Evolutionary conservation across 2,113 vertebrate genomes (phyloP), one percentile per base, ranked within the genome.

Genomic region (Elanus axillaris): DNA sequence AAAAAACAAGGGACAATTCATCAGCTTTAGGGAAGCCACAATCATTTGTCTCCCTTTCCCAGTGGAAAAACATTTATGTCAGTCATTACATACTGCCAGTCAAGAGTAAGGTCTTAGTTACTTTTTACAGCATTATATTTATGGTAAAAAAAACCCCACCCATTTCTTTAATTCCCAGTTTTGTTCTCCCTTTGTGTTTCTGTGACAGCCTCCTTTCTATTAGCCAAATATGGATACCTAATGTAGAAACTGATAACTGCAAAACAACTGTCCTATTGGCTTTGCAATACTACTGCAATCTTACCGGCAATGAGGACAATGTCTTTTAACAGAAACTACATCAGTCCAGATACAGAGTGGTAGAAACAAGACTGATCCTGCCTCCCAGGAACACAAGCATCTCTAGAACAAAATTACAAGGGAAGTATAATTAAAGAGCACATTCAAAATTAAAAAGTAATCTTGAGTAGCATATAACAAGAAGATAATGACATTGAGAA

Each of bases 391-490:
- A 83, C 3, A 67, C 62, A 80, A 69, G 34, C 47, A 71, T 45
- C 79, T 83, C 85, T 55, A 85, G 47, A 94, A 84, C 16, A 64
- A 90, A 96, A 83, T 83, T 47, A 88, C 40, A 90, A 77, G n/a
- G 81, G 42, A 89, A 76, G 26, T 47, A 55, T 86, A 79, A 94
- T 95, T 92, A 93, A 91, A 95, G 55, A 92, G 67, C 31, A 47
- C 38, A 23, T 71, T 67, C 64, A 72, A 90, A 88, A 40, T 59
- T n/a, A 64, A 34, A 84, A 55, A 36, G 14, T 45, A 43, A 86
- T 58, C 53, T 38, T 38, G 40, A 86, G 62, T 29, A 76, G 63
- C 26, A 43, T 38, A 10, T 48, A 92, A 86, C 34, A 56, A 43
- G 56, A 77, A 16, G 26, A 53, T 77, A 73, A 90, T n/a, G 40